These are phyloP conservation scores for Aphis gossypii DNA, from an alignment of 1,140 invertebrate genomes.

Conservation along the genomic window DNA sequence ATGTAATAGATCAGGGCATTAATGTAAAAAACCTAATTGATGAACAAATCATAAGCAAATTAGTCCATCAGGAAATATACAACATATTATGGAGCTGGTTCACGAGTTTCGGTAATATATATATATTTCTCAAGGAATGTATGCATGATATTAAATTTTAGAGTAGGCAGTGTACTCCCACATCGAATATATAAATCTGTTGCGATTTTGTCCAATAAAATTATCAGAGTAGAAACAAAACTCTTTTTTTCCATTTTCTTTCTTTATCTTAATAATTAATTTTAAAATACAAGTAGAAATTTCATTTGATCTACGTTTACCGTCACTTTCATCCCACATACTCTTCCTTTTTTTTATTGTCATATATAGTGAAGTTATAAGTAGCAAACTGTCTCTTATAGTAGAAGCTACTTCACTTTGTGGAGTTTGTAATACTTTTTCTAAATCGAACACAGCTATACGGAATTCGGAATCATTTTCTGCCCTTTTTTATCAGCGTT, in stretches of 20 bases:
- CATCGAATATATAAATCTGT: background rate
- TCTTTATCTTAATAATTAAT: background rate
- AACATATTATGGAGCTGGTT: too few species aligned
- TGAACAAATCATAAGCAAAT: too few species aligned
- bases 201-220: background rate
- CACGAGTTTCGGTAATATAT: too few species aligned
- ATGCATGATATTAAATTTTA: background rate
- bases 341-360: background rate
- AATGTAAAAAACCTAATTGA: too few species aligned
- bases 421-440: background rate
- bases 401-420: background rate
- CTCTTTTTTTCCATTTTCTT: background rate
- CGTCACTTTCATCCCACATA: background rate
- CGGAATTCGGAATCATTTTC: background rate
- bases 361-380: background rate
- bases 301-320: background rate
- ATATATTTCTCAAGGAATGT: conserved; percentile 3
- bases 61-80: too few species aligned
- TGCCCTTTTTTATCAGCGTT: background rate
- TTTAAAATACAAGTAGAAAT: conserved; percentile 14
- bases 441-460: background rate
- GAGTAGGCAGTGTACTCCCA: background rate
- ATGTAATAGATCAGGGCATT: too few species aligned
- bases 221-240: background rate
- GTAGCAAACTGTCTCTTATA: background rate